phyloP scores from a whole-genome alignment of 2,888 invertebrate species.

The Amphipyra tragopoginis region DNA sequence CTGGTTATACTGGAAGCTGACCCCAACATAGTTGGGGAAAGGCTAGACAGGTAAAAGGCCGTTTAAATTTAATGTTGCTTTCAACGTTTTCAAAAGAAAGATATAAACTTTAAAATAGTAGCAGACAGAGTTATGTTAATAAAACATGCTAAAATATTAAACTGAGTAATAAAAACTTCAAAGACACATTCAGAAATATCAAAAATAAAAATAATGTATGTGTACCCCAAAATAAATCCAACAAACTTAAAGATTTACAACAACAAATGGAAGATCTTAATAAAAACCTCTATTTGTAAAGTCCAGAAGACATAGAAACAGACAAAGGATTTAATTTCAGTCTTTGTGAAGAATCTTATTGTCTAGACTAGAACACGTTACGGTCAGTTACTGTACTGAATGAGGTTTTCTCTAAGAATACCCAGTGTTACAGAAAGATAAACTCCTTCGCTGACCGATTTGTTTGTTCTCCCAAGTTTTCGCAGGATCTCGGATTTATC shows the following conservation, averaged over 20 bases:
- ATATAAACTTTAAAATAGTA: no score
- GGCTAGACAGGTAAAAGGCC: no score
- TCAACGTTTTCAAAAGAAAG: no score
- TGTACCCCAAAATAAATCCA: constrained; percentile 9
- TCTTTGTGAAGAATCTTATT: constrained; percentile 59
- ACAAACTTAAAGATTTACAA: constrained; percentile 17
- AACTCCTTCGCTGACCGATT: constrained; percentile 46
- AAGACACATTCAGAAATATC: no score
- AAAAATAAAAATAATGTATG: no score
- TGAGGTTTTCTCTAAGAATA: constrained; percentile 49
- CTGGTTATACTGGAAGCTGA: no score
- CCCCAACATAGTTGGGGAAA: no score
- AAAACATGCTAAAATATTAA: no score
- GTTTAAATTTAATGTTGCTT: no score
- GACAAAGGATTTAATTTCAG: constrained; percentile 59
- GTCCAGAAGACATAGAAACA: constrained; percentile 46
- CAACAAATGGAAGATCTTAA: constrained; percentile 28
- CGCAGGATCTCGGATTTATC: constrained; percentile 34
- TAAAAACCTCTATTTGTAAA: constrained; percentile 46
- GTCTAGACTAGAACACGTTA: constrained; percentile 56
- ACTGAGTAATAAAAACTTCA: no score
- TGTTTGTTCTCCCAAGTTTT: constrained; percentile 43
- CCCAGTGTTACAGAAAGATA: constrained; percentile 47
- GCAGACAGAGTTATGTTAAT: no score
- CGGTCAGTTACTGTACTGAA: constrained; percentile 57